A percentile compares a stretch with the other conserved stretches of the same genome.
phyloP scores from a whole-genome alignment of 2,797 vertebrate genomes.

The Catamblyrhynchus diadema region DNA sequence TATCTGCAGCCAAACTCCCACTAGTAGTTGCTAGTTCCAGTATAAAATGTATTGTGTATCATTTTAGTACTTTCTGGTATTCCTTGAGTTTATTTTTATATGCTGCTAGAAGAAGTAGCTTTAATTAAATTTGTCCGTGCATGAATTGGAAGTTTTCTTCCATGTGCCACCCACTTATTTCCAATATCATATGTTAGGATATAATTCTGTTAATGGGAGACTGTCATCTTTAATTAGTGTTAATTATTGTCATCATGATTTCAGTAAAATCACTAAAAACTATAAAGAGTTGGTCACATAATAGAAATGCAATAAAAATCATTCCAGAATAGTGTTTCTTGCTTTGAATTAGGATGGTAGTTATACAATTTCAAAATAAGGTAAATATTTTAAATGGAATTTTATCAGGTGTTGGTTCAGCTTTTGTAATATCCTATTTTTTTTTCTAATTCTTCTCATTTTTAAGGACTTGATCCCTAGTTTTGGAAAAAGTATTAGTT shows the following conservation, averaged over 20 bases:
- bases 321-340: background rate
- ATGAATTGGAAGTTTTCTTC: background rate
- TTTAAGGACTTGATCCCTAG: background rate
- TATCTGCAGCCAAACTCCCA: background rate
- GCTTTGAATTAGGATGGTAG: background rate
- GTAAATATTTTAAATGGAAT: background rate
- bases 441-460: background rate
- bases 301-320: background rate
- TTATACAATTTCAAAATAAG: background rate
- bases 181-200: background rate
- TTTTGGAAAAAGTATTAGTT: background rate
- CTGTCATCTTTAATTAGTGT: background rate
- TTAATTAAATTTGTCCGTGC: background rate
- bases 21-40: background rate
- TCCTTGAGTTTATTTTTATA: background rate
- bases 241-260: background rate
- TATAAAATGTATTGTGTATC: background rate
- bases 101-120: background rate
- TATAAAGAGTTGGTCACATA: background rate
- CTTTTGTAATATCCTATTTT: background rate
- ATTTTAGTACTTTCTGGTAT: background rate
- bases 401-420: background rate
- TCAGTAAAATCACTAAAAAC: background rate
- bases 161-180: background rate
- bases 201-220: background rate